Evolutionary conservation across 2,797 vertebrate species (phyloP), one percentile per base, ranked within the genome.

Genomic region (Pogoniulus pusillus): DNA sequence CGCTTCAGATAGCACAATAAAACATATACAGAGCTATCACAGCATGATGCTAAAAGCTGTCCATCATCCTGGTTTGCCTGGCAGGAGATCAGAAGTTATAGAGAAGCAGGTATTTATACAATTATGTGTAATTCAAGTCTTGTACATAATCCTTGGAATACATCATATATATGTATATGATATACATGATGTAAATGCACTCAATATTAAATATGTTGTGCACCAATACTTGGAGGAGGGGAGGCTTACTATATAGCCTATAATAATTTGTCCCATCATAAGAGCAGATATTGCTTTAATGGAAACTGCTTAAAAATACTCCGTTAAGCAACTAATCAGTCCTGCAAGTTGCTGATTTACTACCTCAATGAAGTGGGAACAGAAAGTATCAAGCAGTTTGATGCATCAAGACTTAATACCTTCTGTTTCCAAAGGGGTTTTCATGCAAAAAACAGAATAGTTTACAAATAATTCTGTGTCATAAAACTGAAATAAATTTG

Each of bases 91-190:
- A 70, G 71, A 54, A 91, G 64, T 87, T 84, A 86, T 0, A 16
- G 63, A 85, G 35, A 82, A 93, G 75, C 41, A 88, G 59, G 51
- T 70, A 76, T 89, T 94, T 84, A 64, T 15, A 92, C 26, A 84
- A 93, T 88, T 32, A 78, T 20, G 37, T 20, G 51, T 54, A 49
- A 80, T 89, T 91, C 72, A 82, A 64, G 23, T 32, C 60, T 86
- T 76, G 34, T 41, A 85, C 27, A 34, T 57, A 90, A 84, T 71
- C 45, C 45, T 90, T 71, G 13, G 45, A 86, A 84, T 47, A 47
- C 22, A 22, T 47, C 45, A 45, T 20, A 37, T 32, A 32, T 13
- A 39, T 45, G 43, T 30, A 41, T 4, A 45, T 24, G 22, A 53
- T 16, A 49, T 29, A 55, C 24, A 51, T 16, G 16, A 64, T 45